Base-by-base conservation (phyloP, 2,888 invertebrate species). In the Sthenelais limicola region DNA sequence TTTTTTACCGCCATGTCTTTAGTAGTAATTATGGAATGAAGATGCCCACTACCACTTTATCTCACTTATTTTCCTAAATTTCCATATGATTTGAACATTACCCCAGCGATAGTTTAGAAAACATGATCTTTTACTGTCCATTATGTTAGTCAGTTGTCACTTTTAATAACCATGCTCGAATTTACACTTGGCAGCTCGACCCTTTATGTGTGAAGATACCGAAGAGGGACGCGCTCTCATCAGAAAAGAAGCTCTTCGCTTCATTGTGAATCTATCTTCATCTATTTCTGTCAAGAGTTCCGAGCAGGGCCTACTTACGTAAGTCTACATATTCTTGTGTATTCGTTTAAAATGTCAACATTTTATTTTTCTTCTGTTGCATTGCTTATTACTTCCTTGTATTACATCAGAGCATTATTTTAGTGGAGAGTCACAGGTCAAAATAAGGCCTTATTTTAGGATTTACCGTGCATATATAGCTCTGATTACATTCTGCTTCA, bases 211-310 rank as follows among this genome's bases (percentile, higher is more conserved):
- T 26, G 76, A 76, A 30, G 71, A 74, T 43, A 74, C 56, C 3
- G 21, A 38, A 12, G 68, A 79, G 21, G 86, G 86, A 9, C 75
- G 83, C 47, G 77, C 81, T 18, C 78, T 89, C 52, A 82, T 90
- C 12, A 80, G 90, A 47, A 89, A 90, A 80, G 92, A 92, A 81
- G 91, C 94, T 71, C 86, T 94, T 76, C 91, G 92, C 77, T 91
- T 94, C 83, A 91, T 93, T 0, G 92, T 93, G 81, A 92, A 92
- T 76, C 89, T 95, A 82, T 91, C 93, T 43, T 94, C 94, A 88
- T 94, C 94, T 52, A 91, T 94, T 15, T 92, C 93, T 84, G 91
- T 92, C 77, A 93, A 93, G 79, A 92, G 93, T 85, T 93, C 95
- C 49, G 94, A 94, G 80, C 93, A 94, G 83, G 92, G 93, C 24